Evolutionary conservation across 1,140 invertebrate genomes (phyloP).

Genomic region (Hypsibius dujardini): DNA sequence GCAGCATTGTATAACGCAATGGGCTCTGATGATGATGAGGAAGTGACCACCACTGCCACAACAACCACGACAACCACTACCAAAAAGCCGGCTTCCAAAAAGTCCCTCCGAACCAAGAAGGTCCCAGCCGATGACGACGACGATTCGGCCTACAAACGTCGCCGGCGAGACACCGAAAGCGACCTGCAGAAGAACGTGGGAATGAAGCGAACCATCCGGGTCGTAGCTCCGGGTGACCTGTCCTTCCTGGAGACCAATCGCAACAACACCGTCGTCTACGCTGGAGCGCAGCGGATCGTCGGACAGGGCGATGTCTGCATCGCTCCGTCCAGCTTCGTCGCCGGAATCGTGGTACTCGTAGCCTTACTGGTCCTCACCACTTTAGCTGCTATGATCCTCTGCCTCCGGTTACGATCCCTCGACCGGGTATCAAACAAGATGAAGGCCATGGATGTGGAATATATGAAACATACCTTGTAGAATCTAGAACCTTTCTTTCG

Average conservation of each 20-base stretch:
- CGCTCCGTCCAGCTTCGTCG: constrained; percentile 70
- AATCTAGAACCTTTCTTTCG: no score
- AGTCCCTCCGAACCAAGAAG: constrained; percentile 18
- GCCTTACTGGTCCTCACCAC: constrained; percentile 61
- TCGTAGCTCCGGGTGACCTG: constrained; percentile 65
- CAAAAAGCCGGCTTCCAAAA: constrained; percentile 17
- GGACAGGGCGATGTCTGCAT: constrained; percentile 58
- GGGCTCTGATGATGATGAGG: constrained; percentile 43
- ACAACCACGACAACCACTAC: constrained; percentile 30
- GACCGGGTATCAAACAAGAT: background rate
- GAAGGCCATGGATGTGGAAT: constrained; percentile 1
- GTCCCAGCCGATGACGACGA: constrained; percentile 12
- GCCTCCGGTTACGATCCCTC: constrained; percentile 34
- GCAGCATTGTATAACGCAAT: constrained; percentile 15
- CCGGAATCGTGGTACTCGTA: constrained; percentile 58
- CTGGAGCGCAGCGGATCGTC: constrained; percentile 45
- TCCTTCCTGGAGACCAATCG: constrained; percentile 54
- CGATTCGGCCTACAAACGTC: background rate
- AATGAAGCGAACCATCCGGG: constrained; percentile 73
- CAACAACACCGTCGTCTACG: constrained; percentile 58
- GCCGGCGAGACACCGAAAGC: constrained; percentile 2
- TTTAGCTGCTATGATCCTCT: constrained; percentile 61
- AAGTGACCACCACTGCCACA: constrained; percentile 61
- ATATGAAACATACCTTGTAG: background rate
- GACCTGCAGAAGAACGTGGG: constrained; percentile 67